Evolutionary conservation across 2,113 vertebrate species (phyloP), one percentile per base, ranked within the genome.

Genomic region (Phaethornis superciliosus): DNA sequence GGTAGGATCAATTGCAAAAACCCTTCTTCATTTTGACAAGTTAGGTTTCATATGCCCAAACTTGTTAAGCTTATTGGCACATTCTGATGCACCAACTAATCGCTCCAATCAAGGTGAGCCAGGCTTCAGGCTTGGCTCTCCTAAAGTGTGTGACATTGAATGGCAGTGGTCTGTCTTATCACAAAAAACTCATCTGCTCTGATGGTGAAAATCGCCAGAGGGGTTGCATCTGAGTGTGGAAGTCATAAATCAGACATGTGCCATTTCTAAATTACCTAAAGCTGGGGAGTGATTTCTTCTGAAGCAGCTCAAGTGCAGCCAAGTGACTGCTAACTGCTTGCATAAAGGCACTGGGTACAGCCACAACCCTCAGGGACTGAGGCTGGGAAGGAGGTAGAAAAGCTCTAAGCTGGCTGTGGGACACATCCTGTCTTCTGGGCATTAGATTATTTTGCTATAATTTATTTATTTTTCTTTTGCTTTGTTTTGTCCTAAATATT

Each of bases 211-310:
- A 94, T 72, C 52, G 24, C 62, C 0, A 0, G 67, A 56, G 51
- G 26, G 59, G 46, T 72, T 0, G 0, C 12, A 24, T 68, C 32
- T 1, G 5, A 72, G 35, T 15, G 18, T 0, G 0, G 10, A 44
- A 37, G 17, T 87, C 30, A 9, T 49, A 74, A 82, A 37, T 26
- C 42, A 76, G 51, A 59, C 0, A 0, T 0, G 1, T 74, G 68
- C 24, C 67, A 10, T 55, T 80, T 54, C 51, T 44, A 82, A 59
- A 70, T 32, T 11, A 8, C 47, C 46, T n/a, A 44, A 89, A 93
- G 12, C 58, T 88, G 11, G 47, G 20, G 6, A 1, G 24, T 70
- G 28, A 33, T 46, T 88, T 87, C 20, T 81, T 85, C 49, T 85
- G 63, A 82, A 91, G 32, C 9, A 93, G 85, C n/a, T 12, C 51